Conservation (phyloP, 2,797 vertebrate genomes). For the Echiichthys vipera region DNA sequence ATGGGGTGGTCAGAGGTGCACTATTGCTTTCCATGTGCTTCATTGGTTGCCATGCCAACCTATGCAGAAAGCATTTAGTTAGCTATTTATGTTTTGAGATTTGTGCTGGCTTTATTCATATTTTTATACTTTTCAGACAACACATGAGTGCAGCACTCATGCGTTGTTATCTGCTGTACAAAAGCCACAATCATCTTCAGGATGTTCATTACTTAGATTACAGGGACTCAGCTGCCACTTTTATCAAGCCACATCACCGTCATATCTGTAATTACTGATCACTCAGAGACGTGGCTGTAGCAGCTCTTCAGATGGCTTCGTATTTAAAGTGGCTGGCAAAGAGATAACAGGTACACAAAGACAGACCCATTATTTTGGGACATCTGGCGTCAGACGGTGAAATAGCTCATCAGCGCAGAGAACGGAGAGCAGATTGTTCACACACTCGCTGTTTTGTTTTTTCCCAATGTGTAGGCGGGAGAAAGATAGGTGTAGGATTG, state of each 20-base stretch:
- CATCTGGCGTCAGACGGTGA: conserved; percentile 52
- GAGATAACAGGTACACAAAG: conserved; percentile 60
- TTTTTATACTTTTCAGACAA: conserved; percentile 1
- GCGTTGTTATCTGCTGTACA: neutral
- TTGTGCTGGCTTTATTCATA: neutral
- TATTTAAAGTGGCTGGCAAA: conserved; percentile 33
- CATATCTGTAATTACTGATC: conserved; percentile 28
- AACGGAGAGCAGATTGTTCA: conserved; percentile 61
- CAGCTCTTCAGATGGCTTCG: conserved; percentile 5
- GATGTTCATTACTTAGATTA: conserved; percentile 36
- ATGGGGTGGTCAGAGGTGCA: neutral
- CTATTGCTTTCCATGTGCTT: neutral
- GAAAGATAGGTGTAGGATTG: conserved; percentile 56
- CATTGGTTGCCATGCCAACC: conserved; percentile 31
- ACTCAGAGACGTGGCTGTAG: conserved; percentile 14
- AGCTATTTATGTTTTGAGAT: neutral
- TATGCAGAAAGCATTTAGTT: neutral
- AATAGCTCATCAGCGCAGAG: conserved; percentile 53
- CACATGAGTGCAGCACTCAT: neutral
- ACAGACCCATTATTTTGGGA: conserved; percentile 52
- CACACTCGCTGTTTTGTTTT: conserved; percentile 60
- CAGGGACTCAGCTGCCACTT: conserved; percentile 10
- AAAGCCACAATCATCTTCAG: conserved; percentile 31
- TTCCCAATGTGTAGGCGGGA: conserved; percentile 49
- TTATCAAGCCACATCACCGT: conserved; percentile 15